A percentile compares a stretch with the other conserved stretches of the same genome.
These are phyloP conservation scores for Poeciliopsis turrubarensis DNA, from an alignment of 2,113 vertebrate species.

Conservation along the genomic window DNA sequence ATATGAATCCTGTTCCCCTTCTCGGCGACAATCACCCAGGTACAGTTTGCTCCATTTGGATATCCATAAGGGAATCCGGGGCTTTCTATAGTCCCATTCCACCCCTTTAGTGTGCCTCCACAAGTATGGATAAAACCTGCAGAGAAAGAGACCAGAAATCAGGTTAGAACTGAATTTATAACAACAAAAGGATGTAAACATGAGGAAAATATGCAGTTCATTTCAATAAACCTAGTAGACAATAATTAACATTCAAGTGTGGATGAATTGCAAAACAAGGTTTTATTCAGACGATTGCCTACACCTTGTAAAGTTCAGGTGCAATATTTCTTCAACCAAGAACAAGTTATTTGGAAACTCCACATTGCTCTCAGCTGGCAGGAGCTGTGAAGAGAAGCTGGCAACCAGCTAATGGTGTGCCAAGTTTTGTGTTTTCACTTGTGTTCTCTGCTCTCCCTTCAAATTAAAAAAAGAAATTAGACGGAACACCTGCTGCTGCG, in stretches of 20 bases:
- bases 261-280: constrained; percentile 11
- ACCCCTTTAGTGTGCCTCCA: constrained; percentile 96
- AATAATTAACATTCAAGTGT: constrained; percentile 10
- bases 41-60: constrained; percentile 99
- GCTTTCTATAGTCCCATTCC: constrained; percentile 98
- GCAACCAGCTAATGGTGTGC: constrained; percentile 19
- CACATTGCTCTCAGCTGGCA: constrained; percentile 41
- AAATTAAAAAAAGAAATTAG: constrained; percentile 22
- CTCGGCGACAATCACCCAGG: constrained; percentile 97
- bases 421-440: constrained; percentile 40
- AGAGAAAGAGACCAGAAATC: constrained; percentile 44
- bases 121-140: constrained; percentile 97
- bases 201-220: neutral
- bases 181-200: neutral
- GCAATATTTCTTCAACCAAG: constrained; percentile 31
- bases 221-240: constrained; percentile 20
- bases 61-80: constrained; percentile 98
- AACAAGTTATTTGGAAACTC: constrained; percentile 51
- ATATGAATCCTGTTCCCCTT: constrained; percentile 97
- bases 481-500: constrained; percentile 16
- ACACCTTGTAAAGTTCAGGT: constrained; percentile 19
- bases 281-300: constrained; percentile 32
- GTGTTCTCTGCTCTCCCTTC: constrained; percentile 23
- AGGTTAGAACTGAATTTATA: constrained; percentile 16
- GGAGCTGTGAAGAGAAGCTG: constrained; percentile 34